Percentiles rank a stretch among this genome's conserved stretches.
Conservation (phyloP, 2,113 vertebrate species). For the Lagopus muta region DNA sequence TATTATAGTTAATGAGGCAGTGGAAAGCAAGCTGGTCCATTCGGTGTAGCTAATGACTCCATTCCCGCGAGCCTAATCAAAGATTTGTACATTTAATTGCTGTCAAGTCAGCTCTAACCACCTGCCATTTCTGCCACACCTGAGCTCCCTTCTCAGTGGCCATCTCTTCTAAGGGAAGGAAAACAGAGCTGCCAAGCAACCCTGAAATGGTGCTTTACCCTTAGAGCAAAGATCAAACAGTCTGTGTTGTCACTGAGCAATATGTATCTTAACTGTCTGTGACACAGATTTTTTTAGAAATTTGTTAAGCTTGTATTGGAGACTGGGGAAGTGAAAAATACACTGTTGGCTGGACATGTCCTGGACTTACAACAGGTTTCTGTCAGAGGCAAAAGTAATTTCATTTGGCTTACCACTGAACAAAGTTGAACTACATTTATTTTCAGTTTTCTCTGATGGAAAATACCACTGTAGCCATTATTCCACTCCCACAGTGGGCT, state of each 20-base stretch:
- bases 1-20: constrained; percentile 81
- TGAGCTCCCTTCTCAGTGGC: constrained; percentile 79
- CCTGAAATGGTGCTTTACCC: constrained; percentile 73
- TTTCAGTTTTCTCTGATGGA: constrained; percentile 34
- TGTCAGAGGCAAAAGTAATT: not conserved
- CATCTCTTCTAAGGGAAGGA: constrained; percentile 83
- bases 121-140: constrained; percentile 88
- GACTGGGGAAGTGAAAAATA: constrained; percentile 17
- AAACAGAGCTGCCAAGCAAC: constrained; percentile 88
- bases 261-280: constrained; percentile 31
- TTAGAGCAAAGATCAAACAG: constrained; percentile 73
- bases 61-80: constrained; percentile 90
- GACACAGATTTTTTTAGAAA: constrained; percentile 27
- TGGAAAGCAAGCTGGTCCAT: constrained; percentile 81
- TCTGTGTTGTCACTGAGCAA: constrained; percentile 35
- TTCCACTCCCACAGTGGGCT: constrained; percentile 3
- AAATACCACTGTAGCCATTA: constrained; percentile 31
- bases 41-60: constrained; percentile 87
- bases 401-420: not conserved
- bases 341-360: not conserved
- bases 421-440: not conserved
- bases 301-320: not conserved
- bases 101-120: constrained; percentile 91
- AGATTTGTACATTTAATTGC: constrained; percentile 95
- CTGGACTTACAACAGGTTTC: constrained; percentile 1